Percentiles rank a stretch among this genome's conserved stretches.
Evolutionary conservation across 1,140 invertebrate genomes (phyloP).

Genomic region (Pantala flavescens): DNA sequence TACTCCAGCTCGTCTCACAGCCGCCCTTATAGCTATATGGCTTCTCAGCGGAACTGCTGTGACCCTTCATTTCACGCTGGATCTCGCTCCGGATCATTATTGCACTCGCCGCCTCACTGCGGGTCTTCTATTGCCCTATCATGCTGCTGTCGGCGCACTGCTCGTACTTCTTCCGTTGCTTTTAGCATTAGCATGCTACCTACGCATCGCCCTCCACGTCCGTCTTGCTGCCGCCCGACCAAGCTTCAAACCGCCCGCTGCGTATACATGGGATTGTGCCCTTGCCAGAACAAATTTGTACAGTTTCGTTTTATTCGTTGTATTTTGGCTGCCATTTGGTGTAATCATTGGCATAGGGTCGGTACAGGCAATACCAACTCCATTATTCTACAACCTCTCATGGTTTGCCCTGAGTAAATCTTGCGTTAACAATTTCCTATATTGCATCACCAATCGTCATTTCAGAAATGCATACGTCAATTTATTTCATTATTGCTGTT

Average conservation of each 20-base stretch:
- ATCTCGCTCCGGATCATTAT: conserved; percentile 49
- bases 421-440: conserved; percentile 54
- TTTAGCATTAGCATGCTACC: conserved; percentile 40
- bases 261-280: conserved; percentile 50
- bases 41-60: conserved; percentile 31
- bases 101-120: conserved; percentile 37
- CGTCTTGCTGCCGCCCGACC: conserved; percentile 32
- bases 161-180: conserved; percentile 44
- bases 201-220: conserved; percentile 33
- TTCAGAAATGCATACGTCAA: conserved; percentile 66
- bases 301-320: conserved; percentile 50
- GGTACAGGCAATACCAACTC: conserved; percentile 34
- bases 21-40: conserved; percentile 42
- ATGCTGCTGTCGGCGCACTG: conserved; percentile 41
- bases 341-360: conserved; percentile 42
- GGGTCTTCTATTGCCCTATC: conserved; percentile 34
- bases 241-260: conserved; percentile 49
- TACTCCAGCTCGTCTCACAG: conserved; percentile 41
- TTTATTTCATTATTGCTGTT: conserved; percentile 72
- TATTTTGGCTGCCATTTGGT: conserved; percentile 59
- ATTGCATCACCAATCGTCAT: conserved; percentile 51
- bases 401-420: conserved; percentile 60
- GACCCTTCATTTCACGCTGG: conserved; percentile 40
- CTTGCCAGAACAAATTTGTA: conserved; percentile 51
- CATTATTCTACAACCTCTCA: conserved; percentile 49